Evolutionary conservation across 2,888 invertebrate species (phyloP), one percentile per base, ranked within the genome.

Genomic region (Hydroisotoma schaefferi): DNA sequence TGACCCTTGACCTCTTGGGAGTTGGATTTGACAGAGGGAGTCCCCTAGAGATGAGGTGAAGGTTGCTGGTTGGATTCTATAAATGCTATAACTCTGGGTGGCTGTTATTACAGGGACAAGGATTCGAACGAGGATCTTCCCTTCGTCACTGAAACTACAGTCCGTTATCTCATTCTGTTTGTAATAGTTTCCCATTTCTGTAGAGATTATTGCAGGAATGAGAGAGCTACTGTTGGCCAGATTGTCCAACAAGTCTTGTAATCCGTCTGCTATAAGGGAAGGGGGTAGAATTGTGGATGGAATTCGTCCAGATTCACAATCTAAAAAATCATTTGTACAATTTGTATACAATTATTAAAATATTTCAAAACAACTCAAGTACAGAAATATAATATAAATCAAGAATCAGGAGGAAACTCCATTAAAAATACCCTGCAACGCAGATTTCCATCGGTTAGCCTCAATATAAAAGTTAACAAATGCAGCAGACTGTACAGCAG

Each of bases 91-190:
- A 23, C 47, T 48, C 28, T 57, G 51, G 6, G 25, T 40, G 18
- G 48, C 15, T 5, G 46, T 26, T 29, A 60, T 44, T n/a, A 63
- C 55, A 6, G 66, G 66, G 20, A 66, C 44, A 12, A 66, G 44
- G 23, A 63, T 60, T 46, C 66, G 49, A 1, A 63, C 61, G 2
- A 63, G 15, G 53, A 66, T 51, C 2, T 56, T 63, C n/a, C n/a
- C n/a, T 33, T 53, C 59, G 26, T 63, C 60, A 2, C 63, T 63
- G 29, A 60, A 63, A 3, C 63, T 63, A 40, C 66, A 66, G 37
- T 66, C 66, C 20, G 66, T 60, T 10, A 66, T n/a, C 0, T 46
- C 40, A 4, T 52, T 44, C 8, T 49, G 6, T 12, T 56, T 55
- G 55, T 56, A 66, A 40, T 66, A 66, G 25, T 61, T 53, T 4